These are phyloP conservation scores for Rotaria sp. DNA, from an alignment of 2,888 invertebrate species.

Conservation along the genomic window DNA sequence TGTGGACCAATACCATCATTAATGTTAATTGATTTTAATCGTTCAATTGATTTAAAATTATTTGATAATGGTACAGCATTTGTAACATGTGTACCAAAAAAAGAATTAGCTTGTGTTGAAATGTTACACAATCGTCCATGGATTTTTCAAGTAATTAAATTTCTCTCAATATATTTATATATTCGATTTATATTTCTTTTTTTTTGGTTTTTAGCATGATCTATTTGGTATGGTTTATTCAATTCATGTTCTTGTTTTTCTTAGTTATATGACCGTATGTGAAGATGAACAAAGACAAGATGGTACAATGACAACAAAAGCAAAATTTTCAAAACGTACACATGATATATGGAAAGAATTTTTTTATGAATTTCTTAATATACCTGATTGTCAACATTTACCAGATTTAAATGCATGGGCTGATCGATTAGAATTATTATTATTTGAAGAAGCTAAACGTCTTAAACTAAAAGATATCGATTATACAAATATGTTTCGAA, in stretches of 20 bases:
- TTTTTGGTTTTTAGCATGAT: constrained; percentile 6
- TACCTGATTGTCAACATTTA: constrained; percentile 1
- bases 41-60: constrained; percentile 18
- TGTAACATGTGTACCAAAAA: constrained; percentile 28
- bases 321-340: constrained; percentile 5
- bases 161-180: not conserved
- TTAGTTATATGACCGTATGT: constrained; percentile 25
- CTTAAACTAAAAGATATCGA: not conserved
- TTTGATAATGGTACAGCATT: constrained; percentile 28
- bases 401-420: constrained; percentile 16
- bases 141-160: constrained; percentile 17
- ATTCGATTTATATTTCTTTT: not conserved
- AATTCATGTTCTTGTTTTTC: constrained; percentile 18
- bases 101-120: constrained; percentile 25
- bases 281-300: constrained; percentile 3
- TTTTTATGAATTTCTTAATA: constrained; percentile 4
- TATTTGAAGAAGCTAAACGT: constrained; percentile 16
- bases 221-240: constrained; percentile 24
- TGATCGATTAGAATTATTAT: not conserved
- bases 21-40: constrained; percentile 31
- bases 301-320: constrained; percentile 22
- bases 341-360: constrained; percentile 21
- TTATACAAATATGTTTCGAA: not conserved
- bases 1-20: not conserved
- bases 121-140: constrained; percentile 24